Evolutionary conservation across 2,113 vertebrate genomes (phyloP).

Genomic region (Gavia stellata): DNA sequence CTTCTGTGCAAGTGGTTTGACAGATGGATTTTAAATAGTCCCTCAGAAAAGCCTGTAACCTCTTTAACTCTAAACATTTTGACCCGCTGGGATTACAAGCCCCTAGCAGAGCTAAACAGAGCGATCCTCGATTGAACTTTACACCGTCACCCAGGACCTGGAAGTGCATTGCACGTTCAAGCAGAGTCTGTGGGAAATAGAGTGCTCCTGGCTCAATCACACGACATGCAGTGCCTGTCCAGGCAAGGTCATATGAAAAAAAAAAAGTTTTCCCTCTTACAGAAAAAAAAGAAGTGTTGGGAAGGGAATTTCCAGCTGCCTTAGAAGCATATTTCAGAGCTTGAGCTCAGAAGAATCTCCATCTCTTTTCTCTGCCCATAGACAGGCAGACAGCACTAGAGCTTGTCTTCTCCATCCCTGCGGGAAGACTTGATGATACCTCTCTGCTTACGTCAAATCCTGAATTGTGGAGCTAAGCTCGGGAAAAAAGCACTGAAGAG

Average conservation of each 20-base stretch:
- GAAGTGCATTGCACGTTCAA: not conserved
- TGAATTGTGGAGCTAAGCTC: not conserved
- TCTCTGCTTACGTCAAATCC: not conserved
- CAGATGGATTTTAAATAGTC: slow-evolving; percentile 35
- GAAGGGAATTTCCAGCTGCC: not conserved
- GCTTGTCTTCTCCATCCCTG: not conserved
- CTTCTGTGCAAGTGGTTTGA: not conserved
- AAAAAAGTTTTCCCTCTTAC: not conserved
- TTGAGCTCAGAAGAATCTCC: not conserved
- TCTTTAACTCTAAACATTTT: slow-evolving; percentile 38
- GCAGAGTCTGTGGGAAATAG: slow-evolving; percentile 25
- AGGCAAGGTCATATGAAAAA: not conserved
- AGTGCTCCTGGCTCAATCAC: not conserved
- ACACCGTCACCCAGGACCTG: not conserved
- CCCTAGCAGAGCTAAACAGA: not conserved
- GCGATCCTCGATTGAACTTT: not conserved
- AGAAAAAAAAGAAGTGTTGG: not conserved
- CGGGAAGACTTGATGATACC: not conserved
- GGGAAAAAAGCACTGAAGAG: not conserved
- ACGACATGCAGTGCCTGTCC: not conserved
- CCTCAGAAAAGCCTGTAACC: slow-evolving; percentile 21
- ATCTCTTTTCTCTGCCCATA: not conserved
- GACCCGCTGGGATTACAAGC: not conserved
- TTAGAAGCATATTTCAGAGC: not conserved
- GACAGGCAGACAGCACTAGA: not conserved